Conservation (phyloP, 2,888 invertebrate species). For the Synergus itoensis region DNA sequence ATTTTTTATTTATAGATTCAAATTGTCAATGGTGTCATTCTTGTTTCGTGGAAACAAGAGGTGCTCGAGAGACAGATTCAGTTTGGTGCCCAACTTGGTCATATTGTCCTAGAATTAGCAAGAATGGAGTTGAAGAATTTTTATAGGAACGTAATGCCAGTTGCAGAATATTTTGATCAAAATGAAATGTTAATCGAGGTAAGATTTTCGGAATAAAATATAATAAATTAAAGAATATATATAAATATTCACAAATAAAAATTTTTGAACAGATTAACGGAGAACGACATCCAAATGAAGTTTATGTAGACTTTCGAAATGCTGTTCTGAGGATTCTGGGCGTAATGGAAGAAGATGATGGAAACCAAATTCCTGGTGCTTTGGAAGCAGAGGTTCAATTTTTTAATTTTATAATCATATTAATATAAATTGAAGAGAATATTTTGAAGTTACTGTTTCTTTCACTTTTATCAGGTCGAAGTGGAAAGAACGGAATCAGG, state of each 20-base stretch:
- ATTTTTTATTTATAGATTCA: constrained; percentile 84
- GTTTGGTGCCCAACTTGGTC: constrained; percentile 93
- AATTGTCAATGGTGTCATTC: constrained; percentile 90
- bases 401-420: background rate
- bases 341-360: constrained; percentile 63
- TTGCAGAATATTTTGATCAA: constrained; percentile 94
- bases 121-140: constrained; percentile 94
- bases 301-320: constrained; percentile 91
- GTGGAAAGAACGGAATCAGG: constrained; percentile 66
- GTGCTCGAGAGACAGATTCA: constrained; percentile 93
- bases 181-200: constrained; percentile 88
- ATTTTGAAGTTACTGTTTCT: background rate
- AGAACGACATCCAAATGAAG: constrained; percentile 91
- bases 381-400: constrained; percentile 70
- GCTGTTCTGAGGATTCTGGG: constrained; percentile 89
- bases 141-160: constrained; percentile 93
- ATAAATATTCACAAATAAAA: no score
- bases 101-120: constrained; percentile 90
- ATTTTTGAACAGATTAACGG: constrained; percentile 87
- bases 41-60: constrained; percentile 93
- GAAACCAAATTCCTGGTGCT: constrained; percentile 56
- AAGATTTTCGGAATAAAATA: constrained; percentile 65
- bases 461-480: constrained; percentile 64
- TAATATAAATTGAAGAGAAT: background rate
- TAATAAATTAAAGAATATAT: background rate